Evolutionary conservation across 2,113 vertebrate species (phyloP), one percentile per base, ranked within the genome.

Genomic region (Hyperopisus bebe): DNA sequence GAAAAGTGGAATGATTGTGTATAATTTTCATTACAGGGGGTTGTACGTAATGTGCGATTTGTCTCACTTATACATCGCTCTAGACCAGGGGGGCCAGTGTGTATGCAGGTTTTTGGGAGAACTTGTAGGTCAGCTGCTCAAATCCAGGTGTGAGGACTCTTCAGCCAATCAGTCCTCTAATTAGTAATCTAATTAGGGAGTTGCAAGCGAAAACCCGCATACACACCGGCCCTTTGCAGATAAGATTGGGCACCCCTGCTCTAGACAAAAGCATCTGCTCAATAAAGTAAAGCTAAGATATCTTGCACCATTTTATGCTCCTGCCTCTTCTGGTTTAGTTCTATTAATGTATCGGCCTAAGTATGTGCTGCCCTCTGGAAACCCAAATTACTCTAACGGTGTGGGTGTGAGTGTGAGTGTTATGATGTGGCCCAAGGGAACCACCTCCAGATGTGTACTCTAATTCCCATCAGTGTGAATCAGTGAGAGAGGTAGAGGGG

Each of bases 371-470:
- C 94, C 94, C 90, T 58, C 84, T 93, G 92, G 90, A 92, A 91
- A 91, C 91, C 88, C 86, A 90, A 89, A 91, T 87, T 91, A 92
- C 82, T 87, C 44, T 92, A 91, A 92, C 94, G 95, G 95, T 94
- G 94, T 88, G 58, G 94, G 95, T 94, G 94, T 88, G 55, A 77
- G 42, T 58, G 47, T 53, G 58, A 90, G 35, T 74, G 92, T 93
- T 96, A 95, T 94, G 95, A 95, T 93, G 90, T 15, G 44, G 27
- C 87, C 90, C 90, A 93, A 92, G 90, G 93, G 90, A 90, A 92
- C 91, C 91, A 90, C 90, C 93, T 94, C 94, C 95, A 96, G 94
- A 95, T 95, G 95, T 96, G 94, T 95, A 95, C 92, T 94, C 95
- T 92, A 94, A 91, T 94, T 94, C 93, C 93, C 92, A 90, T 94